phyloP scores from a whole-genome alignment of 2,797 vertebrate species.

The Gobionotothen gibberifrons region DNA sequence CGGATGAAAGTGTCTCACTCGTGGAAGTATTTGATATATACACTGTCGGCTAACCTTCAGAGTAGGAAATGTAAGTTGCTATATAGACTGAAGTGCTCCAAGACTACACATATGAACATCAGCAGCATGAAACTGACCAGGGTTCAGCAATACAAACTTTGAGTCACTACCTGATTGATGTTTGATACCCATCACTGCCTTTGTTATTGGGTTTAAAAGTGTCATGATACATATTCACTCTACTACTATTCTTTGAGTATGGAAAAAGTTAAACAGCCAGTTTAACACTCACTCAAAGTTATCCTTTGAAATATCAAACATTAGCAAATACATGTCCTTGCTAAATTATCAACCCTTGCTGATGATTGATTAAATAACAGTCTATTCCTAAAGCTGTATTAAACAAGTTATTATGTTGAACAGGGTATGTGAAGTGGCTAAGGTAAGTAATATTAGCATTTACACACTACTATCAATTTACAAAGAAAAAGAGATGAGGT shows the following conservation, averaged over 20 bases:
- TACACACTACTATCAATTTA: neutral
- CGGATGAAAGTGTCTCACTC: neutral
- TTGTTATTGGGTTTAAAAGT: neutral
- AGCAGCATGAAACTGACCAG: neutral
- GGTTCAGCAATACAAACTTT: neutral
- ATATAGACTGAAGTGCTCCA: no score
- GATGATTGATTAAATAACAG: neutral
- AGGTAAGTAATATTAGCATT: constrained; percentile 21
- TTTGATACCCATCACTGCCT: neutral
- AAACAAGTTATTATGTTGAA: constrained; percentile 18
- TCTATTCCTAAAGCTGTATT: neutral
- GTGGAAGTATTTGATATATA: neutral
- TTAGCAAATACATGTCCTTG: neutral
- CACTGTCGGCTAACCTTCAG: no score
- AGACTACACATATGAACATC: no score
- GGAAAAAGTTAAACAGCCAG: neutral
- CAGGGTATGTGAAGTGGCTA: neutral
- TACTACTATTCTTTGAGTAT: neutral
- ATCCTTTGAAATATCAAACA: neutral
- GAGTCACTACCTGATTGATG: neutral
- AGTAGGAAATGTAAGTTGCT: no score
- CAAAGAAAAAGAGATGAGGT: constrained; percentile 13
- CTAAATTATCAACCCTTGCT: neutral
- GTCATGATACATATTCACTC: neutral
- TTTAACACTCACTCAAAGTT: neutral